Percentiles rank a stretch among this genome's conserved stretches.
phyloP scores from a whole-genome alignment of 2,888 invertebrate species.

The Spodoptera littoralis region DNA sequence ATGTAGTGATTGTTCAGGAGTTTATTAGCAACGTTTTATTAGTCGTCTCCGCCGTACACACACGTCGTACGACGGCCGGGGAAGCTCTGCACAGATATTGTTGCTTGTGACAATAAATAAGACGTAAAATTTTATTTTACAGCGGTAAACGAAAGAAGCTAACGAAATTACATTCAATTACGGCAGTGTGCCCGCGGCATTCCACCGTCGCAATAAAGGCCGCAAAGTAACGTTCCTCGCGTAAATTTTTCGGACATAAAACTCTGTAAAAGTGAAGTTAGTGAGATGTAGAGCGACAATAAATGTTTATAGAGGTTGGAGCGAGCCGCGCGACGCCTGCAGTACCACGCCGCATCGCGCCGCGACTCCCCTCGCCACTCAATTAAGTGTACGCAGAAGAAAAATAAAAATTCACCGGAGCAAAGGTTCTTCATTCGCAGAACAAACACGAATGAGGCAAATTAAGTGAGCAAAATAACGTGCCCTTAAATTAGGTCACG shows the following conservation, averaged over 20 bases:
- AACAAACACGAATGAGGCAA: slow-evolving; percentile 85
- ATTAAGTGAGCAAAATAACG: slow-evolving; percentile 87
- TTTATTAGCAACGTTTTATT: slow-evolving; percentile 74
- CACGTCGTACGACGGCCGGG: slow-evolving; percentile 60
- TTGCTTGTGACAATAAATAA: slow-evolving; percentile 85
- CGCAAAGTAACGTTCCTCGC: slow-evolving; percentile 78
- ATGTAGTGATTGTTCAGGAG: slow-evolving; percentile 63
- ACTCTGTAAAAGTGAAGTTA: slow-evolving; percentile 87
- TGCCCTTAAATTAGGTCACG: slow-evolving; percentile 82
- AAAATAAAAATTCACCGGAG: slow-evolving; percentile 77
- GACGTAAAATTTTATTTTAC: slow-evolving; percentile 88
- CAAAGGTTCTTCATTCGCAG: slow-evolving; percentile 77
- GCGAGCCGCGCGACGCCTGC: slow-evolving; percentile 37
- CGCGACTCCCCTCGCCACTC: slow-evolving; percentile 67
- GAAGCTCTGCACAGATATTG: slow-evolving; percentile 72
- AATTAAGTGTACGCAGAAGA: slow-evolving; percentile 80
- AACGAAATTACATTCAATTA: slow-evolving; percentile 89
- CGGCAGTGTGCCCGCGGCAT: slow-evolving; percentile 79
- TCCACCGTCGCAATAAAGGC: slow-evolving; percentile 83
- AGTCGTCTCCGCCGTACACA: slow-evolving; percentile 64
- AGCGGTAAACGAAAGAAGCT: slow-evolving; percentile 86
- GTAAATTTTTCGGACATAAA: slow-evolving; percentile 89
- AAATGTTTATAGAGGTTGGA: slow-evolving; percentile 84
- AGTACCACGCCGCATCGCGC: slow-evolving; percentile 5
- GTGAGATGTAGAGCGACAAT: slow-evolving; percentile 86